These are phyloP conservation scores for Halcyon senegalensis DNA, from an alignment of 2,113 vertebrate genomes.

Conservation along the genomic window DNA sequence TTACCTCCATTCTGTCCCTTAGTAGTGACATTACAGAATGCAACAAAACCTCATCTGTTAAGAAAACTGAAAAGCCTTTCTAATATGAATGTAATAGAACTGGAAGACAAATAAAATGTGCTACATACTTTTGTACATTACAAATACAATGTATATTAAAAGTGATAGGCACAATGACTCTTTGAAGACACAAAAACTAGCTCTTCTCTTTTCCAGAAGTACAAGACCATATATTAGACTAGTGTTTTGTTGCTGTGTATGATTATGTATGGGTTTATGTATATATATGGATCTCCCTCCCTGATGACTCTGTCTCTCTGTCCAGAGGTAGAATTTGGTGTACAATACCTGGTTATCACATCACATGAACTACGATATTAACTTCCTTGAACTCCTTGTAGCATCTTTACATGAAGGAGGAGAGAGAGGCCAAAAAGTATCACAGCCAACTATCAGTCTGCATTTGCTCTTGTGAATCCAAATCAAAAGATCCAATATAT, in stretches of 20 bases:
- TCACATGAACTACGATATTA: neutral
- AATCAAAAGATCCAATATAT: neutral
- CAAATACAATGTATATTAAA: neutral
- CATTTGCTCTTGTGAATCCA: neutral
- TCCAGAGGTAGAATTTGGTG: neutral
- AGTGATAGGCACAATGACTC: neutral
- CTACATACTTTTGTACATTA: neutral
- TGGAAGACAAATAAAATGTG: neutral
- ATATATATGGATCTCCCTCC: neutral
- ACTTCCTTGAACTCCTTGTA: neutral
- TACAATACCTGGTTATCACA: neutral
- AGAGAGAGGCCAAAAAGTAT: neutral
- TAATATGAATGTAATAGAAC: neutral
- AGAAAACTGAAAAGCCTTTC: neutral
- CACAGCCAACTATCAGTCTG: neutral
- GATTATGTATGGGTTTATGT: neutral
- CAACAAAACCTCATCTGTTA: neutral
- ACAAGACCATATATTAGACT: neutral
- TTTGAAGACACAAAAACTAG: neutral
- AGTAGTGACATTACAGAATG: neutral
- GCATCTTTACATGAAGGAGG: neutral
- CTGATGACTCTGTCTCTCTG: neutral
- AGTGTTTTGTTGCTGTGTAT: neutral
- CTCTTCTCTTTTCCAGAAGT: neutral
- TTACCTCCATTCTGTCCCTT: neutral